A percentile compares a stretch with the other conserved stretches of the same genome.
Conservation (phyloP, 2,888 invertebrate genomes). For the Drosophila mayaguana region DNA sequence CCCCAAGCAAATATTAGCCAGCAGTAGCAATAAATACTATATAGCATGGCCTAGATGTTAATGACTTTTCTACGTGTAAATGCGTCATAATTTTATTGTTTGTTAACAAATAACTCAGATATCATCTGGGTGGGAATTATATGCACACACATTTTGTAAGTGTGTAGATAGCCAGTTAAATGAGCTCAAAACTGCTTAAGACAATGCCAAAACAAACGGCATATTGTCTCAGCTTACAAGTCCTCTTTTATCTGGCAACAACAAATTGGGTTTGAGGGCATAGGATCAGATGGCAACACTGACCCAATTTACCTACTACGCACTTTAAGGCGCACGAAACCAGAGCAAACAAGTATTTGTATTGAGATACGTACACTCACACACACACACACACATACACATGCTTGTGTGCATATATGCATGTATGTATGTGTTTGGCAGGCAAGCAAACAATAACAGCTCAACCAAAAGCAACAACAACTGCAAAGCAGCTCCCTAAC, state of each 20-base stretch:
- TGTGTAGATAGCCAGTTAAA: neutral
- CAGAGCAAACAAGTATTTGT: conserved; percentile 60
- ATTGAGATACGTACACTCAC: conserved; percentile 46
- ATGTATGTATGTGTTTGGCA: conserved; percentile 6
- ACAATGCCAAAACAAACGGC: conserved; percentile 7
- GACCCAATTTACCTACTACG: conserved; percentile 60
- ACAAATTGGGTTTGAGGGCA: conserved; percentile 24
- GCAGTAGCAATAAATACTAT: conserved; percentile 32
- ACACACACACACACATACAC: neutral
- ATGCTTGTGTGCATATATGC: neutral
- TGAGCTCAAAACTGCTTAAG: neutral
- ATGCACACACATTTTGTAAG: neutral
- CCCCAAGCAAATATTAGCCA: conserved; percentile 43
- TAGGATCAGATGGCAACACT: conserved; percentile 61
- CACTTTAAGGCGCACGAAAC: conserved; percentile 50
- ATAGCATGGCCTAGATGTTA: conserved; percentile 36
- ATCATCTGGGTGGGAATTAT: conserved; percentile 3
- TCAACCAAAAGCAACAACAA: conserved; percentile 28
- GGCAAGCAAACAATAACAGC: conserved; percentile 32
- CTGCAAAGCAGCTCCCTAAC: conserved; percentile 50
- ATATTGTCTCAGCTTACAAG: neutral
- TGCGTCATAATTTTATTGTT: conserved; percentile 48
- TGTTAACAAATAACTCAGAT: conserved; percentile 30
- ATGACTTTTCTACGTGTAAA: conserved; percentile 45
- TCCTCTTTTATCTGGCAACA: conserved; percentile 4